Evolutionary conservation across 2,888 invertebrate genomes (phyloP).

Genomic region (Spialia ferax): DNA sequence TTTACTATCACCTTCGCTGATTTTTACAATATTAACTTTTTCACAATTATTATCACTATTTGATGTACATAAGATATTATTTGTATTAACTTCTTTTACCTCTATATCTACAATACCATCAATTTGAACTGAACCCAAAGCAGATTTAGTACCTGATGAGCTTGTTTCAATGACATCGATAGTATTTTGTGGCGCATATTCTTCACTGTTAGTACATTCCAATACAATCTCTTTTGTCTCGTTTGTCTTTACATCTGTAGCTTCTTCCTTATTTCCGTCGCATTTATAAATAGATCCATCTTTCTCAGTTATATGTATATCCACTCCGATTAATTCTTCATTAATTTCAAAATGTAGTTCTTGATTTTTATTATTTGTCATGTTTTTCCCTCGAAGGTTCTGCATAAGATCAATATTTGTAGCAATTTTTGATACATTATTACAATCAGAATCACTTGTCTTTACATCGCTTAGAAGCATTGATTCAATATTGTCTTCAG

Average conservation of each 20-base stretch:
- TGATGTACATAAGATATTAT: background rate
- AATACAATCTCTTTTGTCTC: background rate
- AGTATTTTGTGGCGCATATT: background rate
- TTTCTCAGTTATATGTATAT: background rate
- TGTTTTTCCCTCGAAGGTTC: background rate
- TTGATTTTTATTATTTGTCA: background rate
- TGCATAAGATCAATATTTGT: background rate
- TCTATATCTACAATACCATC: background rate
- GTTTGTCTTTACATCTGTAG: background rate
- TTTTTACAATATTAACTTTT: background rate
- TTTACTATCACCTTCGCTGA: background rate
- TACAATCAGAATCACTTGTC: background rate
- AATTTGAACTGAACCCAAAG: background rate
- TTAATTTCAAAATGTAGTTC: background rate
- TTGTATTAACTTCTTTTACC: background rate
- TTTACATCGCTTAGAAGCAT: background rate
- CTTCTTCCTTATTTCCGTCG: background rate
- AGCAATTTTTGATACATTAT: background rate
- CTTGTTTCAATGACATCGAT: background rate
- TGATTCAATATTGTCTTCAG: background rate
- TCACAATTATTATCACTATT: background rate
- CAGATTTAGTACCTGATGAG: background rate
- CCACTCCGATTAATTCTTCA: background rate
- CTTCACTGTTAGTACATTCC: background rate
- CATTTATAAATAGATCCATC: background rate